Evolutionary conservation across 2,113 vertebrate genomes (phyloP).

Genomic region (Carollia perspicillata): DNA sequence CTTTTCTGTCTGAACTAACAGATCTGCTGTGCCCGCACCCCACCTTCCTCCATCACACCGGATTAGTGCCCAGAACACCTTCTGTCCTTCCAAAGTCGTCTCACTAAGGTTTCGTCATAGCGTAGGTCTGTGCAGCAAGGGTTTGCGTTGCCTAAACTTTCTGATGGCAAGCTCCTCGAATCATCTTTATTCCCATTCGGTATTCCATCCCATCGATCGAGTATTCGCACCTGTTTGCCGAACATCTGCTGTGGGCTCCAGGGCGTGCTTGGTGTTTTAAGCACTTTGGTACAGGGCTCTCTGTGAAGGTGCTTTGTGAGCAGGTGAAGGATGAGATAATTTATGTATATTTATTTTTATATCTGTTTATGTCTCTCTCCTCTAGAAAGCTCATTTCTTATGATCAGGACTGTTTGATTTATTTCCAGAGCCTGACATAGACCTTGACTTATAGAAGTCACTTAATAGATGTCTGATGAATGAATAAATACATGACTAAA

Average conservation of each 20-base stretch:
- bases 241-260: background rate
- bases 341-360: background rate
- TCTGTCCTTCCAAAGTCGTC: background rate
- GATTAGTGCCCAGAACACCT: background rate
- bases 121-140: background rate
- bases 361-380: background rate
- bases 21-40: background rate
- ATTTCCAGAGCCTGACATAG: background rate
- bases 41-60: background rate
- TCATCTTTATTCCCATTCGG: background rate
- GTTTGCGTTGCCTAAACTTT: background rate
- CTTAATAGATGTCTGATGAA: background rate
- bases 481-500: background rate
- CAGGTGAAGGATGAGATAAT: background rate
- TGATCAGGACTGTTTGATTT: background rate
- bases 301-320: background rate
- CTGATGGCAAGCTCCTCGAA: background rate
- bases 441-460: background rate
- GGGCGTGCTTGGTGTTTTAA: background rate
- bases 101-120: background rate
- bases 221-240: background rate
- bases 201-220: background rate
- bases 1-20: background rate
- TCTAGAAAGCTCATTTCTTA: conserved; percentile 6
- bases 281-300: background rate